Base-by-base conservation (phyloP, 1,140 invertebrate genomes). In the Diploscapter pachys region DNA sequence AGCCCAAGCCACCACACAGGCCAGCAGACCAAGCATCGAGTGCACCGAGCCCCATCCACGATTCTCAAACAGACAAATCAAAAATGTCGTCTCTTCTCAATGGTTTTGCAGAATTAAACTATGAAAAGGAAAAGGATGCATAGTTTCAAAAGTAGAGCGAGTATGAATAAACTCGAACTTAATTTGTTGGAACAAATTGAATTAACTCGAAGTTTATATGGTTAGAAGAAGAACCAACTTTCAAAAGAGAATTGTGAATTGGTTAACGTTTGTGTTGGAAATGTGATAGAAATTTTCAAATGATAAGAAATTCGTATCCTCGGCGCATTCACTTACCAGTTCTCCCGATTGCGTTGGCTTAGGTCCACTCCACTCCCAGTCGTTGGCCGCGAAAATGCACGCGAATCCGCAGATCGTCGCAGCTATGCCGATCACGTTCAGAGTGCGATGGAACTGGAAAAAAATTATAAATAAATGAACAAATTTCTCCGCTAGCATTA, bases 1-100 rank as follows among this genome's bases (percentile, higher is more conserved):
- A n/a, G 73, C 77, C 78, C 78, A 79, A n/a, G 77, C 78, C 31
- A 79, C 55, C 48, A 78, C 76, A 63, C 76, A 78, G 6, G 78
- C 78, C n/a, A 79, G 77, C 31, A 79, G 54, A 5, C 78, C 78
- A 13, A 75, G 66, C 57, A 79, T 79, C 8, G 78, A 73, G 63
- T 79, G 78, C 11, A 79, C 72, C 2, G 78, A 79, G n/a, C 52
- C 52, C 78, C 78, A 79, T 48, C 3, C 54, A 48, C 64, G 69
- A 54, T 77, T 77, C 73, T 76, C 51, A 70, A 77, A 55, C n/a
- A 48, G 53, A n/a, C 2, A 72, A 73, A 11, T 65, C 11, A n/a
- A 55, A 61, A 13, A 11, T 13, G 13, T 61, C 57, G 13, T 2
- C 57, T 6, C 31, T 31, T 31, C 31, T 31, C 31, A 31, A 31